Conservation (phyloP, 2,888 invertebrate genomes). For the Eueremaeus valkanovi region DNA sequence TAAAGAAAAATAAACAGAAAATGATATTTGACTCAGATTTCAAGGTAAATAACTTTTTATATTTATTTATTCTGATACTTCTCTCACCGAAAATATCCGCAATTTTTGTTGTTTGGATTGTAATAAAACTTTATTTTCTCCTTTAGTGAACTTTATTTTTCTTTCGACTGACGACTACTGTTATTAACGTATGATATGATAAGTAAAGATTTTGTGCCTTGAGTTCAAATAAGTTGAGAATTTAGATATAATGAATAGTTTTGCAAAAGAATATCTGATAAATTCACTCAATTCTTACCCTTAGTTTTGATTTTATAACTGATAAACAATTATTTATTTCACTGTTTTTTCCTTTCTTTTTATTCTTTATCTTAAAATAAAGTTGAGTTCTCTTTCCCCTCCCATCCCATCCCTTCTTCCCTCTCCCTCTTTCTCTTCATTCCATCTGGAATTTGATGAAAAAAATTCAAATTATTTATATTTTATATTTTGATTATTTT, state of each 20-base stretch:
- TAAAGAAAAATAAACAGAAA: background rate
- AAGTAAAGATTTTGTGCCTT: background rate
- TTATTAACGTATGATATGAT: conserved; percentile 4
- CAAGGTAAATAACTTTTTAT: conserved; percentile 26
- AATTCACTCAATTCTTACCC: background rate
- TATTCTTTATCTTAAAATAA: background rate
- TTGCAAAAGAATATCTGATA: background rate
- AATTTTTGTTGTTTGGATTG: conserved; percentile 19
- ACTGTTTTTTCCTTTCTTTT: background rate
- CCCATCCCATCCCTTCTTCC: too few species aligned
- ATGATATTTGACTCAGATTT: background rate
- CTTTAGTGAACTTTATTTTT: background rate
- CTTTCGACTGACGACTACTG: conserved; percentile 8
- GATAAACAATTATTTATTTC: background rate
- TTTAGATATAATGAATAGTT: background rate
- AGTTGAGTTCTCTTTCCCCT: too few species aligned
- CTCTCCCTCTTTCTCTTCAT: conserved; percentile 2
- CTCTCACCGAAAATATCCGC: background rate
- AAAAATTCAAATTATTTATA: background rate
- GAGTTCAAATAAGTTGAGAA: background rate
- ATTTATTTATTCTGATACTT: background rate
- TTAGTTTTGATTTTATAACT: background rate
- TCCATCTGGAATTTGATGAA: background rate
- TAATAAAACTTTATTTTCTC: conserved; percentile 23
- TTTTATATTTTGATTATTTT: background rate